phyloP scores from a whole-genome alignment of 2,888 invertebrate genomes.

The Heteropelma amictum region DNA sequence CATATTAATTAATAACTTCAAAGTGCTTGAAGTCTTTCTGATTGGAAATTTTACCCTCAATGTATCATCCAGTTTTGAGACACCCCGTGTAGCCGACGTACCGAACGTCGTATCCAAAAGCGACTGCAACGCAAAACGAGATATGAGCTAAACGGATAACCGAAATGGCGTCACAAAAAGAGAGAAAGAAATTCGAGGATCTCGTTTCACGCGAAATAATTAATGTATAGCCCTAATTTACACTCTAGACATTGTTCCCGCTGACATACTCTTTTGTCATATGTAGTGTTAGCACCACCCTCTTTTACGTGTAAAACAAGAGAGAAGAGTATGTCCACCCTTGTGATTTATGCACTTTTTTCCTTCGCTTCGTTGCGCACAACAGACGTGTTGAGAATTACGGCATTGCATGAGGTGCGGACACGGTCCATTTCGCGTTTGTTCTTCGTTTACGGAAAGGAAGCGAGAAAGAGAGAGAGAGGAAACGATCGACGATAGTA shows the following conservation, averaged over 20 bases:
- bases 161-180: background rate
- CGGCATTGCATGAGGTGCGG: background rate
- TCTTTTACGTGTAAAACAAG: background rate
- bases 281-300: background rate
- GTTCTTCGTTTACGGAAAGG: background rate
- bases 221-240: conserved; percentile 12
- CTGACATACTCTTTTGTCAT: conserved; percentile 8
- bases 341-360: background rate
- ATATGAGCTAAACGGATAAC: background rate
- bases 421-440: background rate
- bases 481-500: no score
- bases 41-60: no score
- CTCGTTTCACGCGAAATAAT: conserved; percentile 29
- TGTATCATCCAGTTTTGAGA: no score
- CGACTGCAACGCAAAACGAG: background rate
- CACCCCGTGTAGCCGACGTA: no score
- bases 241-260: background rate
- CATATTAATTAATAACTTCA: no score
- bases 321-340: background rate
- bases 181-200: conserved; percentile 16
- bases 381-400: background rate
- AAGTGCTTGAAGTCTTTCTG: no score
- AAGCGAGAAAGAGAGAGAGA: background rate
- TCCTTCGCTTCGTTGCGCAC: background rate
- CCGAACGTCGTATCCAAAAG: background rate